Evolutionary conservation across 2,797 vertebrate genomes (phyloP), one percentile per base, ranked within the genome.

Genomic region (Propithecus perrieri): DNA sequence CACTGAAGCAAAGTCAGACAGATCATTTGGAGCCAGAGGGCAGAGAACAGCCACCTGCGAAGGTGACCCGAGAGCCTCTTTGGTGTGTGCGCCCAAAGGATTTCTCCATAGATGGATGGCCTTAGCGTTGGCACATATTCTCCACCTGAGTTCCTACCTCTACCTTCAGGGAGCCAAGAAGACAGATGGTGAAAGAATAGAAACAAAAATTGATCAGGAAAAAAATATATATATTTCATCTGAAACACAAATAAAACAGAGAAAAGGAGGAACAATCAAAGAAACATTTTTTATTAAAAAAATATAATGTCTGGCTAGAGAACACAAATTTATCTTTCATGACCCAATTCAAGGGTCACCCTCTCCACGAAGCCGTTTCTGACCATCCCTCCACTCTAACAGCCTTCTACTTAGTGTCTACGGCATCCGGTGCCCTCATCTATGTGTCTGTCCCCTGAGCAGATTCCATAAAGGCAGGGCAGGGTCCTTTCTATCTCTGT

Each of bases 391-490:
- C 13, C 43, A 3, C 12, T 24, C 20, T 8, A 74, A 87, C 12
- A 61, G 53, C 43, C 18, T 33, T 86, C 22, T 59, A 57, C 1
- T 2, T n/a, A 53, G 33, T 14, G 41, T 59, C 6, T 30, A 5
- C 14, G 11, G 10, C 2, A 48, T 3, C 2, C 1, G 1, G 22
- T 33, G 43, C 1, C 24, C 17, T 85, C 13, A 28, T 43, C 46
- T 71, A 33, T 55, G 12, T 41, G 18, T 85, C 7, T 59, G 6
- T 43, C 11, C 61, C 8, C 53, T 65, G 38, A 26, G 18, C 24
- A 75, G 24, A 75, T 53, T 74, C 33, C 22, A 86, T 78, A 78
- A 35, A 84, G 43, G 18, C 6, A 76, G 24, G 33, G 1, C 4
- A 48, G 3, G 8, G 11, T 50, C 4, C n/a, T 89, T 1, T 71